Evolutionary conservation across 2,797 vertebrate species (phyloP).

Genomic region (Anguilla megastoma): DNA sequence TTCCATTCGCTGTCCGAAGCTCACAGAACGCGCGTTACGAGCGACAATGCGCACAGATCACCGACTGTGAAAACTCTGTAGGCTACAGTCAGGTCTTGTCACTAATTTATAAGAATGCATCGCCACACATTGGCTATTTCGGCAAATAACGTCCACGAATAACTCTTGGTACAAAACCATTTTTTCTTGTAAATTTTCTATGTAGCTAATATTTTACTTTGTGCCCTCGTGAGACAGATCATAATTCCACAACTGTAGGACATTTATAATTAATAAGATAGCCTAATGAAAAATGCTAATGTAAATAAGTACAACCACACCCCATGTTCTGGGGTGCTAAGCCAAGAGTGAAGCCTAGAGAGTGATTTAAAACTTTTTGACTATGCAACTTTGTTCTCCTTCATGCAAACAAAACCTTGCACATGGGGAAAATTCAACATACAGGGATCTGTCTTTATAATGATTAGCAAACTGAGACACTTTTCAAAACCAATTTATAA

Average conservation of each 20-base stretch:
- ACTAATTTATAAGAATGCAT: not conserved
- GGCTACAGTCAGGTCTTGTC: not conserved
- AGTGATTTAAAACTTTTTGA: not conserved
- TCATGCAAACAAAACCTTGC: not conserved
- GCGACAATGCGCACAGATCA: not conserved
- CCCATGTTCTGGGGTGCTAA: not conserved
- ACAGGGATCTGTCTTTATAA: not conserved
- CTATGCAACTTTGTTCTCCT: not conserved
- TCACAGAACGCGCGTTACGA: not conserved
- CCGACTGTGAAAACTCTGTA: not conserved
- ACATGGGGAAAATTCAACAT: not conserved
- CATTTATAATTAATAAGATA: not conserved
- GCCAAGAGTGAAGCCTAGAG: not conserved
- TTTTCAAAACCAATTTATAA: not conserved
- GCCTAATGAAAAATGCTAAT: not conserved
- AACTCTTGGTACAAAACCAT: not conserved
- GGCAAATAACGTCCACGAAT: not conserved
- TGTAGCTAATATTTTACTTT: not conserved
- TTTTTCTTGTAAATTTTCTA: not conserved
- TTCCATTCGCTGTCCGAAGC: not conserved
- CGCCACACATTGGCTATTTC: not conserved
- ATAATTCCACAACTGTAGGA: not conserved
- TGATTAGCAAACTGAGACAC: not conserved
- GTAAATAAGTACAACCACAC: not conserved
- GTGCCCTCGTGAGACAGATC: not conserved